Percentiles rank a stretch among this genome's conserved stretches.
These are phyloP conservation scores for Mugil cephalus DNA, from an alignment of 2,113 vertebrate genomes.

Conservation along the genomic window DNA sequence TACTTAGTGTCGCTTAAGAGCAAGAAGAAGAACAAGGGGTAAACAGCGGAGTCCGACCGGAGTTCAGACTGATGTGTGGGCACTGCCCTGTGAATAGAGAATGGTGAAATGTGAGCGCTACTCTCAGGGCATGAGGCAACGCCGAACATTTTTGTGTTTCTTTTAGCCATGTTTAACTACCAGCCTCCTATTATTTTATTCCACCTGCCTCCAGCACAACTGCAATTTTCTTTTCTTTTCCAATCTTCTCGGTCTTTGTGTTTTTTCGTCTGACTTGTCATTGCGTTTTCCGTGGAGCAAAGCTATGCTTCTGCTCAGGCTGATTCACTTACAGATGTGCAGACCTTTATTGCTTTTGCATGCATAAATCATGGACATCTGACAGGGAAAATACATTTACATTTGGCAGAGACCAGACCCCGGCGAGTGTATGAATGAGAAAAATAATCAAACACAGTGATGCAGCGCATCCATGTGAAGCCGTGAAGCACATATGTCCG, in stretches of 20 bases:
- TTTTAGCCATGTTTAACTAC: slow-evolving; percentile 26
- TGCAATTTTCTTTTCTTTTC: slow-evolving; percentile 45
- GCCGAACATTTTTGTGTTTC: slow-evolving; percentile 9
- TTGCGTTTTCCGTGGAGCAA: slow-evolving; percentile 42
- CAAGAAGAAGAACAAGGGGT: slow-evolving; percentile 38
- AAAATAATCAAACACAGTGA: slow-evolving; percentile 63
- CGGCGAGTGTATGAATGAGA: slow-evolving; percentile 41
- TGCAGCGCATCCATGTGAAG: slow-evolving; percentile 47
- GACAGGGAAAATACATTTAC: slow-evolving; percentile 59
- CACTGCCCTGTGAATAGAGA: slow-evolving; percentile 24
- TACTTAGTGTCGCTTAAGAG: slow-evolving; percentile 49
- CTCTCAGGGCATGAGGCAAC: slow-evolving; percentile 11
- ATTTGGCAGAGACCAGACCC: slow-evolving; percentile 49
- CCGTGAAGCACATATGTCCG: slow-evolving; percentile 71
- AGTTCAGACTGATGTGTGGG: slow-evolving; percentile 30
- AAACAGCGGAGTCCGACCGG: slow-evolving; percentile 33
- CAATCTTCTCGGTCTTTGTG: slow-evolving; percentile 23
- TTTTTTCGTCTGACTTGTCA: slow-evolving; percentile 22
- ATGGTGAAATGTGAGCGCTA: slow-evolving; percentile 35
- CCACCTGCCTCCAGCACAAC: background rate
- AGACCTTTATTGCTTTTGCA: slow-evolving; percentile 59
- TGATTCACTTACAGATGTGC: slow-evolving; percentile 62
- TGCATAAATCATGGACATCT: slow-evolving; percentile 63
- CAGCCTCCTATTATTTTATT: slow-evolving; percentile 6
- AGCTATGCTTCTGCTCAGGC: slow-evolving; percentile 43